Base-by-base conservation (phyloP, 1,140 invertebrate genomes). In the Bilobella aurantiaca region DNA sequence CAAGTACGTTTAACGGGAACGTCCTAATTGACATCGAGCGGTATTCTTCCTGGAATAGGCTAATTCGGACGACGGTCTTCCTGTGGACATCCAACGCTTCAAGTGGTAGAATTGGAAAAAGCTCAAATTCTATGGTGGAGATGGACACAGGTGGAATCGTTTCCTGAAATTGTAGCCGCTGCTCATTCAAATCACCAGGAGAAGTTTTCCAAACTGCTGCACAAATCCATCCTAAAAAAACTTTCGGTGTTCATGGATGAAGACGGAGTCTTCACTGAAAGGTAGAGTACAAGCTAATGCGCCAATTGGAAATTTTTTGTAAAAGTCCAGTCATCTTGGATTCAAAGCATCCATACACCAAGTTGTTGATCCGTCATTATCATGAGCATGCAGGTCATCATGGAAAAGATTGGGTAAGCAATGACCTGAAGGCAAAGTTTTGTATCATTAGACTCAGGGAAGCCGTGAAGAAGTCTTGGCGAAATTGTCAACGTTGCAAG, bases 231-330 rank as follows among this genome's bases (percentile, higher is more conserved):
- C n/a, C n/a, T n/a, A n/a, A n/a, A n/a, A n/a, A n/a, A 58, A 74
- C 74, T 64, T 75, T 76, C 23, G 77, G 75, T 1, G 77, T 53
- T 53, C 70, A 3, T 76, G n/a, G 42, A 62, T 25, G 2, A 62
- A 30, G 63, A 72, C 21, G 68, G 64, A 25, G 5, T 68, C 12
- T 2, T 72, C 0, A 14, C 42, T 63, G 8, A 32, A 59, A 0
- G 69, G 70, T 21, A 61, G 71, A 57, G 59, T 69, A 3, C 3
- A 29, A 23, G 25, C 49, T 25, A 57, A 58, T 5, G 32, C 31
- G 14, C 3, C 29, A 12, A 31, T 67, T 1, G n/a, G 34, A 30
- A 8, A 57, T 18, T 27, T n/a, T 49, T 8, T 8, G 23, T 0
- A 67, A 47, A 31, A n/a, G 3, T 31, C 69, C 66, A 2, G 16